These are phyloP conservation scores for Loris lydekkerianus DNA, from an alignment of 2,797 vertebrate species.

Conservation along the genomic window DNA sequence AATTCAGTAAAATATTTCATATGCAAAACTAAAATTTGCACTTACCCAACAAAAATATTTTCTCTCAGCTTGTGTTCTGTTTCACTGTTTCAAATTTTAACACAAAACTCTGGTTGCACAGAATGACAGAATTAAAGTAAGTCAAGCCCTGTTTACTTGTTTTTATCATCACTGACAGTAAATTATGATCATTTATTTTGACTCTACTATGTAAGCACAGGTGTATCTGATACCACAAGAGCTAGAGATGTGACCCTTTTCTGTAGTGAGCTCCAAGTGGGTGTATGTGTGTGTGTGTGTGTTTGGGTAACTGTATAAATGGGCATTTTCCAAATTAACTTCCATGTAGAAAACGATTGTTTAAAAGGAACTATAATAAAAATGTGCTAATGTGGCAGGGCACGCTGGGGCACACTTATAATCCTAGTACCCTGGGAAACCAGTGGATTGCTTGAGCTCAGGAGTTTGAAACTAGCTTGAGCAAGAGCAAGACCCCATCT, in stretches of 20 bases:
- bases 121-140: slow-evolving; percentile 6
- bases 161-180: not conserved
- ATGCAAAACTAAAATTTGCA: not conserved
- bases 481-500: too few relatives aligned
- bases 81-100: not conserved
- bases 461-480: too few relatives aligned
- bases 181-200: not conserved
- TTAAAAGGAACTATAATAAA: not conserved
- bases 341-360: not conserved
- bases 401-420: too few relatives aligned
- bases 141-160: not conserved
- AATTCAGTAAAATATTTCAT: not conserved
- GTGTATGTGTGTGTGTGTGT: not conserved
- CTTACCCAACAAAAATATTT: slow-evolving; percentile 31
- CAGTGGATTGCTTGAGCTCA: too few relatives aligned
- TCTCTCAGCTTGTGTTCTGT: not conserved
- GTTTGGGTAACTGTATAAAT: not conserved
- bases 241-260: not conserved
- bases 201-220: not conserved
- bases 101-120: not conserved
- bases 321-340: not conserved
- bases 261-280: not conserved
- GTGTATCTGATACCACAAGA: not conserved
- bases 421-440: too few relatives aligned
- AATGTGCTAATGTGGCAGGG: too few relatives aligned